Evolutionary conservation across 2,888 invertebrate species (phyloP).

Genomic region (Altica lythri): DNA sequence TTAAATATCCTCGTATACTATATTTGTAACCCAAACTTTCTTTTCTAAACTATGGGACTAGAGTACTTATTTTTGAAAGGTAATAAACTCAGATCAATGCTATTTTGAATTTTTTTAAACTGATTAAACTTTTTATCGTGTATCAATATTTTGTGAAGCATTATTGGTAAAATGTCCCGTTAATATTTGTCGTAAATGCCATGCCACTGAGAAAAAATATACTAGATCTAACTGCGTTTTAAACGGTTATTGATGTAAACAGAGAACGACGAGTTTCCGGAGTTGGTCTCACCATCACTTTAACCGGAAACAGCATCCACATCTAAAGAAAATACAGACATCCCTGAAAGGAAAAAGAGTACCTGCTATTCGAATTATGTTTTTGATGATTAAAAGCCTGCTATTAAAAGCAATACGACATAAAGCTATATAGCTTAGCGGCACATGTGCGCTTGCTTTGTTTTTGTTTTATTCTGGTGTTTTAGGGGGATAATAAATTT

Average conservation of each 20-base stretch:
- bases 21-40: too few relatives aligned
- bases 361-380: conserved; percentile 10
- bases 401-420: conserved; percentile 6
- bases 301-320: conserved; percentile 40
- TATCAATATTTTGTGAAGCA: too few relatives aligned
- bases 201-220: conserved; percentile 39
- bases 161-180: too few relatives aligned
- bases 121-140: too few relatives aligned
- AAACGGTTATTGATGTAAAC: conserved; percentile 52
- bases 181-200: neutral
- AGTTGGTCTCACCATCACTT: conserved; percentile 45
- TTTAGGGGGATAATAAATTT: neutral
- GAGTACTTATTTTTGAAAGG: too few relatives aligned
- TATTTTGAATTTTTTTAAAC: too few relatives aligned
- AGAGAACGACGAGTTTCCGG: conserved; percentile 50
- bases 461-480: conserved; percentile 1
- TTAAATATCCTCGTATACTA: too few relatives aligned
- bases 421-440: neutral
- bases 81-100: too few relatives aligned
- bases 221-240: conserved; percentile 55
- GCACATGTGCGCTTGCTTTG: conserved; percentile 9
- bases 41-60: too few relatives aligned
- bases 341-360: conserved; percentile 23
- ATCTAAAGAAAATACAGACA: conserved; percentile 46
- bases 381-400: conserved; percentile 6